phyloP scores from a whole-genome alignment of 2,797 vertebrate species.

The Chanos chanos region DNA sequence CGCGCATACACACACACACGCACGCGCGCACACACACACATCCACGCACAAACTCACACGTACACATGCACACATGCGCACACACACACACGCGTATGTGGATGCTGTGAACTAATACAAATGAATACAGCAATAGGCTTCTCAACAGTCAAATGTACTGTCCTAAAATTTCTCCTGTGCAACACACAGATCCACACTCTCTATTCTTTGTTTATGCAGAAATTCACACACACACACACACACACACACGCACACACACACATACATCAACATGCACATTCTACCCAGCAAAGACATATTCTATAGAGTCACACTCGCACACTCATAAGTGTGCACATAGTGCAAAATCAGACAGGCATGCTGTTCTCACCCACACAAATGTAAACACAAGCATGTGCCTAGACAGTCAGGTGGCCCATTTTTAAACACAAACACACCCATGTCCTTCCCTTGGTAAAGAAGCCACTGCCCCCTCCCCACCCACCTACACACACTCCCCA shows the following conservation, averaged over 20 bases:
- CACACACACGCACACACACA: neutral
- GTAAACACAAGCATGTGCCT: conserved; percentile 18
- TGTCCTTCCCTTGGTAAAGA: conserved; percentile 27
- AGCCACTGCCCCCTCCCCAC: conserved; percentile 9
- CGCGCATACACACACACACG: neutral
- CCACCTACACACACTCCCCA: neutral
- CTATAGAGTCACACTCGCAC: conserved; percentile 21
- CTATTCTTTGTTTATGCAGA: too few relatives aligned
- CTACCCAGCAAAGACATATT: conserved; percentile 31
- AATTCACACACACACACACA: neutral
- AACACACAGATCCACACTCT: too few relatives aligned
- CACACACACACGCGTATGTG: neutral
- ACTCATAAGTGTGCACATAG: conserved; percentile 7
- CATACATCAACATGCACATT: neutral
- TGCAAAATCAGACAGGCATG: conserved; percentile 9
- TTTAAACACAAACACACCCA: conserved; percentile 43
- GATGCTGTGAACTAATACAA: conserved; percentile 39
- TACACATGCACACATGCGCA: too few relatives aligned
- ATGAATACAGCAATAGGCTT: too few relatives aligned
- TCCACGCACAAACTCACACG: conserved; percentile 58
- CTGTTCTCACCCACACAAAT: neutral
- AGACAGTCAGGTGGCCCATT: conserved; percentile 55
- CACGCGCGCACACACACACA: too few relatives aligned
- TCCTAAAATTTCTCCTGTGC: too few relatives aligned
- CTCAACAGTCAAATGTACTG: too few relatives aligned